These are phyloP conservation scores for Mimas tiliae DNA, from an alignment of 2,888 invertebrate species.

Conservation along the genomic window DNA sequence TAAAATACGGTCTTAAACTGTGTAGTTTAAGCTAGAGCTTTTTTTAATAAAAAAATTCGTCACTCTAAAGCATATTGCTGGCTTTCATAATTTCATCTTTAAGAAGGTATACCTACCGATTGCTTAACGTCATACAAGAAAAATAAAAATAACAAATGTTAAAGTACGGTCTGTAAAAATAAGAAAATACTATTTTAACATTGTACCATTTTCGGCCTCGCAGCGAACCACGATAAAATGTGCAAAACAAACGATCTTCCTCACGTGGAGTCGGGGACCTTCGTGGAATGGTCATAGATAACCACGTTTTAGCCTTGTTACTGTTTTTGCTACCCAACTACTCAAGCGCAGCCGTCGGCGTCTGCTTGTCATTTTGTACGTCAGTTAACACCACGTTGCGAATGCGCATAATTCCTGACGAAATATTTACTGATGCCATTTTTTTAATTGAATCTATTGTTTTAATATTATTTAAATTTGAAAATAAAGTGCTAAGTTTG, in stretches of 20 bases:
- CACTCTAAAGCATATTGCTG: too few species aligned
- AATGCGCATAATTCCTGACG: background rate
- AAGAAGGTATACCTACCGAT: too few species aligned
- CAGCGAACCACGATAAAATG: too few species aligned
- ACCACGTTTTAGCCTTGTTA: slow-evolving; percentile 56
- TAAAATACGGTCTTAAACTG: too few species aligned
- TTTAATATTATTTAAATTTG: background rate
- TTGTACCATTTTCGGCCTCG: background rate
- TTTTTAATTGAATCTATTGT: background rate
- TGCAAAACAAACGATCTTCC: background rate
- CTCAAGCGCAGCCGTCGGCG: slow-evolving; percentile 50
- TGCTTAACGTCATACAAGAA: too few species aligned
- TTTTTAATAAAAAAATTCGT: too few species aligned
- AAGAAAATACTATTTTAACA: background rate
- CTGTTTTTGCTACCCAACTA: slow-evolving; percentile 57
- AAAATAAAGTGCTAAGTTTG: too few species aligned
- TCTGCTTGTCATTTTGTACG: slow-evolving; percentile 36
- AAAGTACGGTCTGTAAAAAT: too few species aligned
- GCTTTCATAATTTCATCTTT: too few species aligned
- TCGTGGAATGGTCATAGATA: slow-evolving; percentile 45
- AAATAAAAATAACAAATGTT: too few species aligned
- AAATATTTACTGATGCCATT: background rate
- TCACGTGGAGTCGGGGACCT: slow-evolving; percentile 34
- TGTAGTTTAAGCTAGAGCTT: too few species aligned
- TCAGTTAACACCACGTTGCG: background rate